These are phyloP conservation scores for Ceyx erithaca DNA, from an alignment of 2,797 vertebrate genomes.

Conservation along the genomic window DNA sequence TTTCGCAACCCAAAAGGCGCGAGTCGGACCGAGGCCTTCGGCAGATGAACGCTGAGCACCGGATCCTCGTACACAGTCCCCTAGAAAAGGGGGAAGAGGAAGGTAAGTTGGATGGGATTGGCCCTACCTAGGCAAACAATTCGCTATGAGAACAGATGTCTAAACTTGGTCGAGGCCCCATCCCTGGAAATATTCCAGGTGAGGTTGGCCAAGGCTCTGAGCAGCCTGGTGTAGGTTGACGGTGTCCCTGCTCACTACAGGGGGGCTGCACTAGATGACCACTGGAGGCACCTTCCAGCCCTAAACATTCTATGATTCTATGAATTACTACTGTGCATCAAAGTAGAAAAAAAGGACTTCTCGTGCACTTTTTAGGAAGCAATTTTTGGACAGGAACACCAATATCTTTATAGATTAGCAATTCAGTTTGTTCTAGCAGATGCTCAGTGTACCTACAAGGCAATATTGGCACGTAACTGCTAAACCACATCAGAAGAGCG, in stretches of 20 bases:
- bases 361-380: not conserved
- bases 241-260: no score
- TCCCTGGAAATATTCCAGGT: no score
- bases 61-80: not conserved
- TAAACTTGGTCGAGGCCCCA: not conserved
- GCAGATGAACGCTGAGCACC: accelerated
- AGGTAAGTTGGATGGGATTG: not conserved
- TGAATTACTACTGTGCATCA: not conserved
- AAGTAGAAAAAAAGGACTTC: not conserved
- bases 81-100: not conserved
- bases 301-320: no score
- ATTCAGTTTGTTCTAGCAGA: not conserved
- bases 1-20: not conserved
- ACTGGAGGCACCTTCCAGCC: no score
- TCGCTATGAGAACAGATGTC: not conserved
- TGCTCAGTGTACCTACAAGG: not conserved
- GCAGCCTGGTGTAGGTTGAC: no score
- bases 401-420: not conserved
- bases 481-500: not conserved
- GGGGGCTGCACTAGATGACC: no score
- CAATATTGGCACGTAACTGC: not conserved
- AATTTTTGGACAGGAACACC: not conserved
- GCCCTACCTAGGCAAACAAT: not conserved
- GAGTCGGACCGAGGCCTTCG: not conserved
- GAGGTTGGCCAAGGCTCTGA: no score